Percentiles rank a stretch among this genome's conserved stretches.
phyloP scores from a whole-genome alignment of 2,888 invertebrate species.

The Drosophila nigricruria region DNA sequence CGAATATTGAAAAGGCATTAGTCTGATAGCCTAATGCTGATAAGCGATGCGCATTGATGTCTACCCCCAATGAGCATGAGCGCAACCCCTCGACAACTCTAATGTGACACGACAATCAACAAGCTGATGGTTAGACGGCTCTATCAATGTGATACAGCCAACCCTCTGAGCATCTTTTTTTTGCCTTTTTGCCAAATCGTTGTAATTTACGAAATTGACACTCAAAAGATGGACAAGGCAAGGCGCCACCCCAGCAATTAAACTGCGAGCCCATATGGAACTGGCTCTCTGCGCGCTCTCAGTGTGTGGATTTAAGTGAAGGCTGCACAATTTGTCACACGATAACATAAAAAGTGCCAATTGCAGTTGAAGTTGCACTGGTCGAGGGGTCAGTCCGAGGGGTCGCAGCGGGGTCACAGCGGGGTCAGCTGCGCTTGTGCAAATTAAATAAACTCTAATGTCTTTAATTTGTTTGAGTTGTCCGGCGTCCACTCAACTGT shows the following conservation, averaged over 20 bases:
- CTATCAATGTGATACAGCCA: conserved; percentile 6
- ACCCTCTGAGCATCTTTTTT: conserved; percentile 3
- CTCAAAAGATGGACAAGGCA: conserved; percentile 62
- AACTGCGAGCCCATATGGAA: conserved; percentile 67
- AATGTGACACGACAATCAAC: conserved; percentile 57
- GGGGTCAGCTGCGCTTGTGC: conserved; percentile 71
- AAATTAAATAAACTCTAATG: conserved; percentile 80
- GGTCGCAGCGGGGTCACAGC: conserved; percentile 39
- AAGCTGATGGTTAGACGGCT: conserved; percentile 24
- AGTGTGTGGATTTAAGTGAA: conserved; percentile 31
- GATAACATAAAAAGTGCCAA: conserved; percentile 76
- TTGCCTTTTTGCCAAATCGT: conserved; percentile 67
- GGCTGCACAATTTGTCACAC: conserved; percentile 73
- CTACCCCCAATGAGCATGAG: conserved; percentile 31
- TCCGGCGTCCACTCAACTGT: conserved; percentile 37
- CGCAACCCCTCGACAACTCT: conserved; percentile 36
- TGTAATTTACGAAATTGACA: conserved; percentile 81
- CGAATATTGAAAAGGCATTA: conserved; percentile 73
- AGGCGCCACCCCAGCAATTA: conserved; percentile 72
- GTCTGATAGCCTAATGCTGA: conserved; percentile 63
- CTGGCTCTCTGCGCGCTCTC: background rate
- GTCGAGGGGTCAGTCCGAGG: conserved; percentile 28
- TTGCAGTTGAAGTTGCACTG: conserved; percentile 59
- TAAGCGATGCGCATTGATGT: conserved; percentile 1
- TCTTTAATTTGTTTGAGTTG: conserved; percentile 78